Percentiles rank a stretch among this genome's conserved stretches.
phyloP scores from a whole-genome alignment of 2,797 vertebrate species.

The Neosilurus mollespiculum region DNA sequence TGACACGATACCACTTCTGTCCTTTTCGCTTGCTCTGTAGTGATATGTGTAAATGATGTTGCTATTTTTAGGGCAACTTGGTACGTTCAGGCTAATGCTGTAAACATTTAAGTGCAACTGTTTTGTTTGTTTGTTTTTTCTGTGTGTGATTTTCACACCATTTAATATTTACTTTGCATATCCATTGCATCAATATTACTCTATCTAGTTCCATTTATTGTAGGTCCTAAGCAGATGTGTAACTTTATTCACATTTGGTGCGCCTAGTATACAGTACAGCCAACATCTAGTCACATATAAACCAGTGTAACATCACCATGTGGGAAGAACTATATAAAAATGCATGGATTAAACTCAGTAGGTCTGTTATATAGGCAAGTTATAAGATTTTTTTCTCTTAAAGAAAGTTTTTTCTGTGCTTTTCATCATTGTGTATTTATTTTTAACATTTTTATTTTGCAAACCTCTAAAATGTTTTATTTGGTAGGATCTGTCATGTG shows the following conservation, averaged over 20 bases:
- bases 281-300: constrained; percentile 27
- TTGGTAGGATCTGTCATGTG: constrained; percentile 65
- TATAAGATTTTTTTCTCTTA: constrained; percentile 41
- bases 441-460: constrained; percentile 61
- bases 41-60: constrained; percentile 44
- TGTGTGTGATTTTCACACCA: constrained; percentile 29
- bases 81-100: constrained; percentile 49
- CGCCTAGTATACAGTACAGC: constrained; percentile 26
- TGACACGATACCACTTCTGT: constrained; percentile 8
- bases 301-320: constrained; percentile 4
- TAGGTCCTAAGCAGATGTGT: constrained; percentile 17
- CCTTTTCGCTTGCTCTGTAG: constrained; percentile 26
- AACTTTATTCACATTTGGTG: constrained; percentile 31
- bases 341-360: constrained; percentile 29
- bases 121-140: constrained; percentile 25
- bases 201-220: neutral
- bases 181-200: constrained; percentile 31
- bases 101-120: constrained; percentile 43
- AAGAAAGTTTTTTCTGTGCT: constrained; percentile 46
- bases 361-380: constrained; percentile 49
- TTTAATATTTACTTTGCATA: constrained; percentile 20
- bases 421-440: constrained; percentile 73
- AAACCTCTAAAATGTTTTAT: constrained; percentile 55
- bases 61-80: constrained; percentile 34
- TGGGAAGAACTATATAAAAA: constrained; percentile 13